phyloP scores from a whole-genome alignment of 1,140 invertebrate species.

The Drosophila simulans region DNA sequence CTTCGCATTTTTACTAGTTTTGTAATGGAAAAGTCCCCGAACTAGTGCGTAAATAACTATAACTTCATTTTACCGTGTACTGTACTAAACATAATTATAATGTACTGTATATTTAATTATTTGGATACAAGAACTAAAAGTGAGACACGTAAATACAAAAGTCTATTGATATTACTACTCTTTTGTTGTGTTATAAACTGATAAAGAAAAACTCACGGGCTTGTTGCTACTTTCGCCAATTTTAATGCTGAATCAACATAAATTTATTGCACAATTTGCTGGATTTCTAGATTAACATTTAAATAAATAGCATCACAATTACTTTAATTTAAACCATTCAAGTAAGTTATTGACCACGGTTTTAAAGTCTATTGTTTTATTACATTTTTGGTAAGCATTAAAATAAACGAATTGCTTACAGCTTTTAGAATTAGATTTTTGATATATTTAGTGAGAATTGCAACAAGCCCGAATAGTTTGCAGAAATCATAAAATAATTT shows the following conservation, averaged over 20 bases:
- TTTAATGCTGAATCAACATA: neutral
- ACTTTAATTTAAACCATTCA: neutral
- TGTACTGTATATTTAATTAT: conserved; percentile 82
- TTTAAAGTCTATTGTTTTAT: neutral
- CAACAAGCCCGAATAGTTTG: conserved; percentile 3
- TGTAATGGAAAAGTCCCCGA: conserved; percentile 63
- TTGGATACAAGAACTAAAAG: conserved; percentile 73
- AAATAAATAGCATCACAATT: neutral
- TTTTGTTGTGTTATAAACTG: conserved; percentile 27
- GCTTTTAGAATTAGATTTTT: neutral
- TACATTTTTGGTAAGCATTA: neutral
- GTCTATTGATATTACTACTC: conserved; percentile 37
- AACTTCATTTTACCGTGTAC: conserved; percentile 76
- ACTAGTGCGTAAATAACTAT: conserved; percentile 75
- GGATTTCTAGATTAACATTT: neutral
- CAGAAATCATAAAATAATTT: conserved; percentile 6
- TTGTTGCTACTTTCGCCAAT: conserved; percentile 1
- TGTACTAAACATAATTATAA: conserved; percentile 81
- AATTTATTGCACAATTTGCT: neutral
- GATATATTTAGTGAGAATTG: neutral
- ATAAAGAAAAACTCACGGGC: conserved; percentile 6
- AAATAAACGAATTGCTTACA: neutral
- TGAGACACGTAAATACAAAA: conserved; percentile 53
- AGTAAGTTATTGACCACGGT: neutral
- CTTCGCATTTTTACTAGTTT: conserved; percentile 82